Evolutionary conservation across 2,888 invertebrate species (phyloP).

Genomic region (Apocheima hispidaria): DNA sequence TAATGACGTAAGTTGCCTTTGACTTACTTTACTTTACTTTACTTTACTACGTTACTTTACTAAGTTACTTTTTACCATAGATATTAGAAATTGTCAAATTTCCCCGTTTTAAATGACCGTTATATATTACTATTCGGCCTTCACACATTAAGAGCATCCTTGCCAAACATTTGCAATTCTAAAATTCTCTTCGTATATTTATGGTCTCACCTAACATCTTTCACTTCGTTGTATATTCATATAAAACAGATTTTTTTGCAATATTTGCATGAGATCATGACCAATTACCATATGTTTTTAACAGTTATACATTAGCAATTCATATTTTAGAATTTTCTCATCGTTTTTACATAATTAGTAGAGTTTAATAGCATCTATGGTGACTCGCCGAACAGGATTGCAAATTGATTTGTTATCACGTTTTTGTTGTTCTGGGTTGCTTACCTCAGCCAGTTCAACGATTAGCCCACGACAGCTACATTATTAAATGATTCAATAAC

Average conservation of each 20-base stretch:
- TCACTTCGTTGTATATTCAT: constrained; percentile 29
- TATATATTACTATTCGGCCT: constrained; percentile 30
- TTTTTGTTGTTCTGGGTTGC: background rate
- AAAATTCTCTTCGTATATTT: constrained; percentile 14
- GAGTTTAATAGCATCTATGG: constrained; percentile 14
- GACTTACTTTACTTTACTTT: no score
- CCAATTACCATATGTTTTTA: constrained; percentile 32
- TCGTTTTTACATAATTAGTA: constrained; percentile 36
- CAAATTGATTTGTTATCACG: constrained; percentile 8
- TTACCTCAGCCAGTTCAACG: background rate
- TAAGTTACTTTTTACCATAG: constrained; percentile 44
- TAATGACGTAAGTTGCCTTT: constrained; percentile 34
- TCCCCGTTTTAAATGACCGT: constrained; percentile 1
- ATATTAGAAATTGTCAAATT: constrained; percentile 43
- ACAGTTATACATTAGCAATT: constrained; percentile 43
- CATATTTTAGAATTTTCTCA: constrained; percentile 39
- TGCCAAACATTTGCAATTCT: constrained; percentile 23
- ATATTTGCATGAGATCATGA: constrained; percentile 37
- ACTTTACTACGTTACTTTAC: no score
- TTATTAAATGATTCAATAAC: no score
- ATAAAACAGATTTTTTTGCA: constrained; percentile 18
- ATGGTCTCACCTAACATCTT: constrained; percentile 22
- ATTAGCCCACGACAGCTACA: no score
- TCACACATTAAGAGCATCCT: constrained; percentile 28
- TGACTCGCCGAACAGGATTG: constrained; percentile 19